Evolutionary conservation across 1,140 invertebrate genomes (phyloP), one percentile per base, ranked within the genome.

Genomic region (Lamellibrachia luymesi): DNA sequence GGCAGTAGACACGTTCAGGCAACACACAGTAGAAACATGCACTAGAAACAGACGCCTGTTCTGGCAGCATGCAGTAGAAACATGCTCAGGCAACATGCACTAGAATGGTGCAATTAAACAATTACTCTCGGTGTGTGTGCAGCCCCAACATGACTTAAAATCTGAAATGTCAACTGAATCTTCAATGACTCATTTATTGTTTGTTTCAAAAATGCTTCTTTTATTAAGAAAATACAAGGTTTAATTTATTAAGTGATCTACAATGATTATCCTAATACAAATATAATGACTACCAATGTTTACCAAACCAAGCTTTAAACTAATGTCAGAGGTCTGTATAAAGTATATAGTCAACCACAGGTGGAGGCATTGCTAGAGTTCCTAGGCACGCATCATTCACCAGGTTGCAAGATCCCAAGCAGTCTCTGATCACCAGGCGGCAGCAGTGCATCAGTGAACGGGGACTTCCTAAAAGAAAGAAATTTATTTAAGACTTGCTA

Each of bases 361-460:
- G 64, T 10, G 64, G 64, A 10, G 64, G 64, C 64, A 80, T 22
- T 80, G 64, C 64, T 1, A 80, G 64, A 10, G 25, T 80, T 80
- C 64, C 25, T 8, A 80, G 13, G 64, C 64, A 80, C 64, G 13
- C 64, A 17, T 80, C 64, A 80, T 80, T 80, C 64, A 80, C 64
- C 64, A 80, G 64, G 64, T 80, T 10, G 64, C 64, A 22, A 4
- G 64, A 22, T 80, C 17, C 8, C 13, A 80, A 22, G 64, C 64
- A 80, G 64, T 80, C 25, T 80, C 64, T 80, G 64, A 80, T 80
- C 64, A 80, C 64, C 64, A 80, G 64, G 17, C 64, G 64, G 64
- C 64, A 80, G 64, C 64, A 80, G 64, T 80, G 64, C 64, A 80
- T 80, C 64, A 80, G 64, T 80, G 64, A 80, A 80, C 64, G 64